A percentile compares a stretch with the other conserved stretches of the same genome.
phyloP scores from a whole-genome alignment of 2,113 vertebrate genomes.

The Polypterus bichir region DNA sequence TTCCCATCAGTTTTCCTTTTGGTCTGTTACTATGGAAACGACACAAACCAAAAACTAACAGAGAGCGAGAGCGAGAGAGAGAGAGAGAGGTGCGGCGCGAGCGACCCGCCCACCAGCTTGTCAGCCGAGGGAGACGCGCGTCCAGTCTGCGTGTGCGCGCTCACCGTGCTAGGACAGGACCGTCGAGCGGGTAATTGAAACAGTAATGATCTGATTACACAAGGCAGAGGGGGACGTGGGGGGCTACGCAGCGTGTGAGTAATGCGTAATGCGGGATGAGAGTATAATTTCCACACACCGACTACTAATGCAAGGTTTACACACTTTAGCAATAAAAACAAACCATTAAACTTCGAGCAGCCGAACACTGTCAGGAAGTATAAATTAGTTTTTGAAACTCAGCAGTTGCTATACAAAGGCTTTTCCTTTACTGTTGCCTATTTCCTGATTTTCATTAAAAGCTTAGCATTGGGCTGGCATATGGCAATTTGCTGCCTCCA shows the following conservation, averaged over 20 bases:
- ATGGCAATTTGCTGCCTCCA: conserved; percentile 66
- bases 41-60: conserved; percentile 8
- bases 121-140: conserved; percentile 38
- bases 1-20: conserved; percentile 1
- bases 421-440: conserved; percentile 57
- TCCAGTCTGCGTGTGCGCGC: conserved; percentile 22
- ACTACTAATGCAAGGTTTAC: conserved; percentile 81
- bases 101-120: conserved; percentile 55
- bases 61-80: too few relatives aligned
- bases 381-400: conserved; percentile 68
- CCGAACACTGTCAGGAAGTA: conserved; percentile 75
- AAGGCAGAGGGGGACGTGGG: conserved; percentile 43
- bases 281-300: conserved; percentile 77
- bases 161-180: conserved; percentile 16
- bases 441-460: conserved; percentile 73
- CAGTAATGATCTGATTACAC: conserved; percentile 41
- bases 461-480: conserved; percentile 57
- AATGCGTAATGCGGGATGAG: conserved; percentile 69
- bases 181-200: conserved; percentile 26
- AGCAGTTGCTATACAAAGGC: conserved; percentile 64
- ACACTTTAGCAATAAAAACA: conserved; percentile 85
- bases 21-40: conserved; percentile 12
- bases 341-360: conserved; percentile 66
- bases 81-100: conserved; percentile 33
- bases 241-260: conserved; percentile 30